Conservation (phyloP, 2,113 vertebrate genomes). For the Strix aluco region DNA sequence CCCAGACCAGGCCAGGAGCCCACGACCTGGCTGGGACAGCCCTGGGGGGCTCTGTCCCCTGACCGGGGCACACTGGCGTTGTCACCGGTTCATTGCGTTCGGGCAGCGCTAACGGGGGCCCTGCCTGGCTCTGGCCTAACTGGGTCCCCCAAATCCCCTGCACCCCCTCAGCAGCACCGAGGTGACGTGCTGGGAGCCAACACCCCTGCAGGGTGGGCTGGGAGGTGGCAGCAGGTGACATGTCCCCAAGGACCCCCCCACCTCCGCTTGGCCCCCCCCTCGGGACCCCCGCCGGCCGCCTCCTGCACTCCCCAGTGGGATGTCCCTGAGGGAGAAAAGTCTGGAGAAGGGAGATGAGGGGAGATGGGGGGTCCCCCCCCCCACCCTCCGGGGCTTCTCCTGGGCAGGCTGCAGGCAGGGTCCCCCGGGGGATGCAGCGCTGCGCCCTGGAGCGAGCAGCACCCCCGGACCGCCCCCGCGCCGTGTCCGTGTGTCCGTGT, state of each 20-base stretch:
- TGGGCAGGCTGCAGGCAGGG: not conserved
- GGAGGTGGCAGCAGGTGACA: not conserved
- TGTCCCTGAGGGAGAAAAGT: not conserved
- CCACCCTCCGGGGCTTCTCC: not conserved
- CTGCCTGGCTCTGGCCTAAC: not conserved
- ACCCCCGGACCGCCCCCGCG: too few species aligned
- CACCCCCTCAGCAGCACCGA: not conserved
- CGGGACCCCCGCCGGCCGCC: accelerated
- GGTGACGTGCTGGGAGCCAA: accelerated
- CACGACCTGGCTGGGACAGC: accelerated
- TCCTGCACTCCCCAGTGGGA: not conserved
- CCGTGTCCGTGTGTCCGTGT: too few species aligned
- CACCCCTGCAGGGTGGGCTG: not conserved
- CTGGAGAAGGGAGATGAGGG: too few species aligned
- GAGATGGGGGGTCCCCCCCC: accelerated
- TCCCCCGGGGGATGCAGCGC: not conserved
- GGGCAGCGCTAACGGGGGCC: not conserved
- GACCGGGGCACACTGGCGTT: too few species aligned
- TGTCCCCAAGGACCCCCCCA: accelerated
- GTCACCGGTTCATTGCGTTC: too few species aligned
- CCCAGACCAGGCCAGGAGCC: not conserved
- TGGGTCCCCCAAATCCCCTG: not conserved
- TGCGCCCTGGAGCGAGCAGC: not conserved
- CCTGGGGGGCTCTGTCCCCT: not conserved
- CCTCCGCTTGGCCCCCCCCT: not conserved